A percentile compares a stretch with the other conserved stretches of the same genome.
phyloP scores from a whole-genome alignment of 2,888 invertebrate genomes.

The Amaurobius ferox region DNA sequence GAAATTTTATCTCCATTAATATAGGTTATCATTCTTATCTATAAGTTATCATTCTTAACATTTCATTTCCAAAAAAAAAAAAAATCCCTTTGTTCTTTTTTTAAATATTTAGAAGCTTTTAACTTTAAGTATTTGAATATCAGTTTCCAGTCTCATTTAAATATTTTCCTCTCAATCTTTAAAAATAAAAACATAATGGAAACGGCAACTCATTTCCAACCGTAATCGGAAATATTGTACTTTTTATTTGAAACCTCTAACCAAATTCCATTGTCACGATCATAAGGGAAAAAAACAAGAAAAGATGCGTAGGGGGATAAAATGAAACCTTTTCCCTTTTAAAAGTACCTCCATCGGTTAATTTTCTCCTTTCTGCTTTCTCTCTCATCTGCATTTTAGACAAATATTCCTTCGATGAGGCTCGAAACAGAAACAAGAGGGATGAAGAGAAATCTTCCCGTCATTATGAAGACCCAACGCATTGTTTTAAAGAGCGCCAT shows the following conservation, averaged over 20 bases:
- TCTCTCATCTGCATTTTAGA: constrained; percentile 30
- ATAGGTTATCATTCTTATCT: no score
- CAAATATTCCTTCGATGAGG: constrained; percentile 61
- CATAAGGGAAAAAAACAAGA: background rate
- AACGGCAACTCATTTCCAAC: constrained; percentile 22
- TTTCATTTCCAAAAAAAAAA: background rate
- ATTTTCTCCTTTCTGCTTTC: constrained; percentile 43
- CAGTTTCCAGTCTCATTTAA: constrained; percentile 50
- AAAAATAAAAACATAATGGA: constrained; percentile 37
- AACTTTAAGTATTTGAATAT: constrained; percentile 37
- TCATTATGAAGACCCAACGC: constrained; percentile 28
- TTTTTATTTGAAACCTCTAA: constrained; percentile 55
- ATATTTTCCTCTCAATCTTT: constrained; percentile 56
- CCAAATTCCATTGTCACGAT: constrained; percentile 57
- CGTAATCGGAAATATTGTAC: constrained; percentile 45
- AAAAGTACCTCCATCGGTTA: constrained; percentile 29
- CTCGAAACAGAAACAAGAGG: constrained; percentile 45
- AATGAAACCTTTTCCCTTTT: constrained; percentile 2
- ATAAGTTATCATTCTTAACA: no score
- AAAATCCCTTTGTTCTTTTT: background rate
- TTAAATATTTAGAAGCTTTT: constrained; percentile 41
- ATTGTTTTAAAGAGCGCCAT: constrained; percentile 58
- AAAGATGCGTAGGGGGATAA: background rate
- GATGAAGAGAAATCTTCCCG: constrained; percentile 35
- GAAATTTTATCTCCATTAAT: no score